phyloP scores from a whole-genome alignment of 1,140 invertebrate genomes.

The Octopus bimaculoides region DNA sequence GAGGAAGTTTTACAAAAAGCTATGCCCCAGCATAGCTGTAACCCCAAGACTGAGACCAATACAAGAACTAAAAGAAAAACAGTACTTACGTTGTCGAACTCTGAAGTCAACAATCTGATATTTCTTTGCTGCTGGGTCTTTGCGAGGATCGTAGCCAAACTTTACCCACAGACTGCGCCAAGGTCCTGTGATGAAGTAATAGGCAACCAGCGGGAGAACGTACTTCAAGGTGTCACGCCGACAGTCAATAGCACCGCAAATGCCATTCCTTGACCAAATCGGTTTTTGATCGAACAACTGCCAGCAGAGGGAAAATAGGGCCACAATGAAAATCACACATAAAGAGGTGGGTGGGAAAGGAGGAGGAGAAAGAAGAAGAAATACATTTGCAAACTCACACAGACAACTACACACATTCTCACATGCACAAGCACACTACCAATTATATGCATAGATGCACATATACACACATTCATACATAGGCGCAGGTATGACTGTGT shows the following conservation, averaged over 20 bases:
- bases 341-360: background rate
- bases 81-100: conserved; percentile 62
- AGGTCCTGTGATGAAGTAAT: conserved; percentile 82
- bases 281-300: conserved; percentile 65
- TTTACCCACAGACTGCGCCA: conserved; percentile 84
- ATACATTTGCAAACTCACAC: too few relatives aligned
- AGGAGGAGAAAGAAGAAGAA: background rate
- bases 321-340: background rate
- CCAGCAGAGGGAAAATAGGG: too few relatives aligned
- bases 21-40: too few relatives aligned
- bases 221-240: conserved; percentile 65
- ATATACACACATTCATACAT: too few relatives aligned
- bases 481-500: too few relatives aligned
- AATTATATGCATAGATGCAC: too few relatives aligned
- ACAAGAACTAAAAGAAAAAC: too few relatives aligned
- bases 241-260: conserved; percentile 64
- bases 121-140: conserved; percentile 71
- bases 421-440: too few relatives aligned
- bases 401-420: too few relatives aligned
- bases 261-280: conserved; percentile 78
- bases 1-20: too few relatives aligned
- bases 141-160: conserved; percentile 83
- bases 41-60: too few relatives aligned
- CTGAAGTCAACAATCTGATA: conserved; percentile 88
- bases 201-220: conserved; percentile 77